phyloP scores from a whole-genome alignment of 1,140 invertebrate genomes.

The Zaprionus inermis region DNA sequence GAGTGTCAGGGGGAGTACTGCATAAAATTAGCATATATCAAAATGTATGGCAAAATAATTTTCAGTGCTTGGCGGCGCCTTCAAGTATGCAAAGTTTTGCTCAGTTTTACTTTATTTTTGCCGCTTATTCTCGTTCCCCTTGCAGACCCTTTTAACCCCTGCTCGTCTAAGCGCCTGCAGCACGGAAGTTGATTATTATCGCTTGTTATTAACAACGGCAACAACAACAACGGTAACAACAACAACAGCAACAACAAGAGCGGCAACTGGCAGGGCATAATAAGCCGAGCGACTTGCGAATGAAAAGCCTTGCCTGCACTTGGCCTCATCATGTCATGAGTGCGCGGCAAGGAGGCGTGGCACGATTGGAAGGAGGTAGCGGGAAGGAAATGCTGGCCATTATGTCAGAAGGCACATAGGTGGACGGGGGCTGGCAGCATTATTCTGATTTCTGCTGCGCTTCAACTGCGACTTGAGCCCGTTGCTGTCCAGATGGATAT shows the following conservation, averaged over 20 bases:
- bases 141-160: background rate
- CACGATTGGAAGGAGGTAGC: background rate
- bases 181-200: conserved; percentile 83
- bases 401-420: conserved; percentile 67
- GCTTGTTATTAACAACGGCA: conserved; percentile 81
- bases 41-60: conserved; percentile 45
- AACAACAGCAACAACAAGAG: conserved; percentile 58
- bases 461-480: conserved; percentile 16
- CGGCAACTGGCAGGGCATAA: conserved; percentile 29
- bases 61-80: conserved; percentile 48
- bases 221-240: conserved; percentile 57
- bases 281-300: conserved; percentile 30
- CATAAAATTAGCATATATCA: conserved; percentile 79
- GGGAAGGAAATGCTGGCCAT: conserved; percentile 42
- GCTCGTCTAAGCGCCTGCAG: conserved; percentile 47
- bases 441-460: conserved; percentile 32
- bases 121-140: background rate
- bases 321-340: conserved; percentile 35
- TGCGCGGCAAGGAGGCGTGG: background rate
- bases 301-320: conserved; percentile 27
- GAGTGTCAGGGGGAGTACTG: conserved; percentile 9
- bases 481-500: conserved; percentile 34
- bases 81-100: conserved; percentile 64
- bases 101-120: conserved; percentile 32
- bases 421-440: conserved; percentile 1